Evolutionary conservation across 2,888 invertebrate genomes (phyloP).

Genomic region (Neoaliturus tenellus): DNA sequence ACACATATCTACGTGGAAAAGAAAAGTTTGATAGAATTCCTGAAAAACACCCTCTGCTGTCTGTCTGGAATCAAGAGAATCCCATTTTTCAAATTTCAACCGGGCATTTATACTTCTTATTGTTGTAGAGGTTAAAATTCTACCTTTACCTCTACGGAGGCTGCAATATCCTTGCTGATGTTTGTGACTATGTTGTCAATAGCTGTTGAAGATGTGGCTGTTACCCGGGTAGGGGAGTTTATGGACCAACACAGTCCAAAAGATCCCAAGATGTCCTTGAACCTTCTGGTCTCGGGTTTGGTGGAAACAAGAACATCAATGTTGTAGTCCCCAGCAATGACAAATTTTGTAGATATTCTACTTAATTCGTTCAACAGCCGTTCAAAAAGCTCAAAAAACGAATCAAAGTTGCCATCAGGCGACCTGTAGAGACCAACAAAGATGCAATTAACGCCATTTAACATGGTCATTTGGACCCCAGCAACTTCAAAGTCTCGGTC

Average conservation of each 20-base stretch:
- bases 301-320: no score
- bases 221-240: no score
- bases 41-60: not conserved
- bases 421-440: slow-evolving; percentile 2
- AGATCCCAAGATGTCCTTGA: no score
- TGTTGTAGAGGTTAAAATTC: no score
- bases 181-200: no score
- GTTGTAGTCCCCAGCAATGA: no score
- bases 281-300: no score
- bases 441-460: not conserved
- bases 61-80: not conserved
- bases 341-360: not conserved
- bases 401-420: not conserved
- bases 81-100: no score
- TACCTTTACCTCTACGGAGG: not conserved
- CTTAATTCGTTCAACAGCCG: not conserved
- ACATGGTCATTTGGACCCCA: not conserved
- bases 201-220: no score
- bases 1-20: not conserved
- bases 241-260: no score
- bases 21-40: not conserved
- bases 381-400: not conserved
- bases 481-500: not conserved
- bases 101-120: no score
- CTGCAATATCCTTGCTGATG: not conserved